Evolutionary conservation across 2,797 vertebrate species (phyloP), one percentile per base, ranked within the genome.

Genomic region (Chiloscyllium punctatum): DNA sequence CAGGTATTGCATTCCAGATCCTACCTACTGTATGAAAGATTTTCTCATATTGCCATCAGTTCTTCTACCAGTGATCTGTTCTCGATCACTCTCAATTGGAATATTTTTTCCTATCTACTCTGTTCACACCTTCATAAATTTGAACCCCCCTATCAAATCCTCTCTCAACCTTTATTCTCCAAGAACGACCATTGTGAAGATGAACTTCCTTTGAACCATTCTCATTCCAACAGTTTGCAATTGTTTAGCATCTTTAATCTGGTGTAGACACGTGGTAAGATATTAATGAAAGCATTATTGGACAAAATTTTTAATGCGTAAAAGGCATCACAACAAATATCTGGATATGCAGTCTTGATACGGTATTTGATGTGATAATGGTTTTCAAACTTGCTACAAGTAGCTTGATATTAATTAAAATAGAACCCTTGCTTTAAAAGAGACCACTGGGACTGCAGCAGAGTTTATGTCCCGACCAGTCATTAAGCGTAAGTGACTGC

Each of bases 391-490:
- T 30, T 51, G 48, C 71, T 77, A 95, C 94, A 95, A 95, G 94
- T 95, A 51, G 97, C 98, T 71, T 97, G 98, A 98, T 98, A 98
- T 98, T 98, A 97, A 98, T 98, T 98, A 98, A 98, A 98, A 98
- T 97, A 97, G 97, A 97, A 98, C 98, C 98, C 98, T 98, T 97
- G 97, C 97, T 98, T 98, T 98, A 97, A 98, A 97, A 97, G 97
- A 97, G 97, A 97, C 98, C 98, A 98, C 96, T 72, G 96, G 98
- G 98, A 98, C 97, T 96, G 96, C 97, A 97, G 98, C 97, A 98
- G 98, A 98, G 98, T 97, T 97, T 97, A 96, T 96, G 95, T 96
- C 96, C 95, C 98, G 97, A 96, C 97, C 97, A 98, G 98, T 98
- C 98, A 97, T 97, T 97, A 97, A 97, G 97, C 98, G 96, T 96